Evolutionary conservation across 2,888 invertebrate species (phyloP), one percentile per base, ranked within the genome.

Genomic region (Mesodorylaimus sp.): DNA sequence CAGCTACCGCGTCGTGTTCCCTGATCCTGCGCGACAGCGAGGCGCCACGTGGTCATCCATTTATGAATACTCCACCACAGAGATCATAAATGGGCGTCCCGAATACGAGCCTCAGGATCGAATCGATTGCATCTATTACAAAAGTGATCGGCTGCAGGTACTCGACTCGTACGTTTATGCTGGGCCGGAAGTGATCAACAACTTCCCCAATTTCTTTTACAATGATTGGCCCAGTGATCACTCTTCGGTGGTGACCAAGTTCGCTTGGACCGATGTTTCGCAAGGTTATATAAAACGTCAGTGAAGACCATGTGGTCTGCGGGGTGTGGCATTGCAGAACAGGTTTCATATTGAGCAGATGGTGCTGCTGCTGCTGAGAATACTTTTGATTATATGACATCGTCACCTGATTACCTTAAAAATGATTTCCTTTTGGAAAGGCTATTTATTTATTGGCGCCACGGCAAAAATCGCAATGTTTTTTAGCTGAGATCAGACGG

Each of bases 141-240:
- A 28, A 2, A 51, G 32, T 7, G 2, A 26, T 16, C 16, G 42
- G 2, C n/a, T 47, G 3, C 24, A 25, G n/a, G 54, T 56, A 2
- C 28, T 52, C 7, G 48, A 50, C 23, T 55, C 56, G 1, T 45
- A 47, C 19, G 56, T 55, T 1, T 60, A 59, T 44, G 45, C 52
- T 10, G 63, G 63, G 29, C 48, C 47, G 13, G 55, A 58, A 45
- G 54, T 54, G 5, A 50, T 59, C n/a, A 51, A 52, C 16, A 52
- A 54, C 3, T 59, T 59, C 13, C 63, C 63, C 2, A 48, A 58
- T 48, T 59, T 64, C 42, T 37, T 47, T 48, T 41, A 57, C 2
- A 63, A 63, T 50, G 61, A 60, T 39, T 63, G 58, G 45, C 63
- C 63, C 1, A 58, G 59, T 2, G 62, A 64, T 52, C 63, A 63